Evolutionary conservation across 2,113 vertebrate species (phyloP).

Genomic region (Acanthisitta chloris): DNA sequence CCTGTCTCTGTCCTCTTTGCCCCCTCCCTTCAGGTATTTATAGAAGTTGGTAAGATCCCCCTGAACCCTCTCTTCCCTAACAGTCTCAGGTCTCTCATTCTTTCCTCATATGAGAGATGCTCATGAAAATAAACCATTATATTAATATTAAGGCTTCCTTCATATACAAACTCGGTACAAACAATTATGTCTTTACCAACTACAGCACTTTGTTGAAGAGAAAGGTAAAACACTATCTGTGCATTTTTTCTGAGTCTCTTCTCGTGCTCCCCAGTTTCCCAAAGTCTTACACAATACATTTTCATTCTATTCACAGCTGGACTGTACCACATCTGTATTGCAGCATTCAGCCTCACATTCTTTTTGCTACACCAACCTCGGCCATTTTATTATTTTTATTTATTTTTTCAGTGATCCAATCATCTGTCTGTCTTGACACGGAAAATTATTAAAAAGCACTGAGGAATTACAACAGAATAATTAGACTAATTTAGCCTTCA

Average conservation of each 20-base stretch:
- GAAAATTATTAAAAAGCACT: neutral
- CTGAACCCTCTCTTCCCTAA: neutral
- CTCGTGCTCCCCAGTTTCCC: accelerated
- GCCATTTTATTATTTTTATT: neutral
- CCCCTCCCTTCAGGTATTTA: neutral
- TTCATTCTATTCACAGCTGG: neutral
- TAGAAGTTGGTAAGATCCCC: neutral
- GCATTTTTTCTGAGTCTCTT: neutral
- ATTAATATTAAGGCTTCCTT: neutral
- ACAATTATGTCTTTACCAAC: neutral
- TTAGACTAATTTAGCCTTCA: neutral
- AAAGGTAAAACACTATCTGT: neutral
- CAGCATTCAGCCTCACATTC: neutral
- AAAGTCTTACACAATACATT: neutral
- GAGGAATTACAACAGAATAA: neutral
- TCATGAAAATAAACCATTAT: neutral
- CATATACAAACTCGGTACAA: neutral
- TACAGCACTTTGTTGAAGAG: neutral
- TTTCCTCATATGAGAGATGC: neutral
- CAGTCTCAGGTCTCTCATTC: neutral
- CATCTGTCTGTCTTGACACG: neutral
- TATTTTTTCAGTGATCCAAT: neutral
- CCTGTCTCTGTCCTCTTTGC: neutral
- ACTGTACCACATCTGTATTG: neutral
- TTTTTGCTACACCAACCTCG: neutral